Evolutionary conservation across 2,797 vertebrate genomes (phyloP), one percentile per base, ranked within the genome.

Genomic region (Acomys russatus): DNA sequence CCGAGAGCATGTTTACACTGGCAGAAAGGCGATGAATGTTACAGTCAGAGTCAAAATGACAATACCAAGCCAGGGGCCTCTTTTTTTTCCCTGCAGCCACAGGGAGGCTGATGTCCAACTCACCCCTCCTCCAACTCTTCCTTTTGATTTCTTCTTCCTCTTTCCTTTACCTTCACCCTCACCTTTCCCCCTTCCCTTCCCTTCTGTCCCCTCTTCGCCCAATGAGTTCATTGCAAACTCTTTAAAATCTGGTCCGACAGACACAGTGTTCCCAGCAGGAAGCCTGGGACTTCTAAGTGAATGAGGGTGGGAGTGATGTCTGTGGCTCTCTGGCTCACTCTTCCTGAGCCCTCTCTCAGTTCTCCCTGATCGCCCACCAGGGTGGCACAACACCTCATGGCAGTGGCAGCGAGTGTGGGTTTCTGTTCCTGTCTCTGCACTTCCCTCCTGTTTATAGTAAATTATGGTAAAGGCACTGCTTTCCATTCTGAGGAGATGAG

Each of bases 391-490:
- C 71, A 89, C 33, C 35, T 15, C 71, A 64, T 44, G 44, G 44
- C 44, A 44, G 44, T 6, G 38, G 83, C 79, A 68, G 44, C 23
- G 51, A 78, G 23, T 6, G 38, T 74, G 6, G 0, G 86, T 92
- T 97, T 96, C 44, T 38, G 92, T 91, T 92, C 85, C 95, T 9
- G 61, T 54, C 44, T 73, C 54, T 17, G 17, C 0, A 17, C 85
- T 88, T 92, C 66, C 38, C 92, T 89, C 63, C 70, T 38, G 0
- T 20, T 82, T 35, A 78, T 6, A 25, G 79, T 77, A 64, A 92
- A 77, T 82, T 35, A 78, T 6, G 30, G 79, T 77, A 64, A 92
- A 77, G 84, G 78, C 5, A 4, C 59, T 66, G 63, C 44, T 33
- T 77, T 79, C 64, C 44, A 33, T 38, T 33, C 25, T 30, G 61